Base-by-base conservation (phyloP, 2,113 vertebrate species). In the Hyaena hyaena region DNA sequence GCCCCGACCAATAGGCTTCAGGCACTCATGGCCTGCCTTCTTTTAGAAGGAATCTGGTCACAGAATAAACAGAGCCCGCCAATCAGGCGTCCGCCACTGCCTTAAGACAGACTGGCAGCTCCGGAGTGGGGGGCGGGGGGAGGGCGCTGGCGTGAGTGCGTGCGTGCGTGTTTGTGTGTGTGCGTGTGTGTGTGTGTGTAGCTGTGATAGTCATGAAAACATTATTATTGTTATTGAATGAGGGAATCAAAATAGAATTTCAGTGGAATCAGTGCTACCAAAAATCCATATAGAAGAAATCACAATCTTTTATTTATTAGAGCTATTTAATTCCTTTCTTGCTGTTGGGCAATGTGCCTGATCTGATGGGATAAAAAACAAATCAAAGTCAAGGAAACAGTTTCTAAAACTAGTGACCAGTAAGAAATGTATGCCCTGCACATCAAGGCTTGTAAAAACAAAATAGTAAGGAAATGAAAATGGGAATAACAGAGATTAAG, bases 1-100 rank as follows among this genome's bases (percentile, higher is more conserved):
- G 88, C 33, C n/a, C 88, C 43, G 35, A 96, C 98, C 98, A 98
- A 98, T 98, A 96, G 97, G 73, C 24, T 90, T 5, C 95, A 4
- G 85, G 93, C 98, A 88, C 58, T 26, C 85, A 71, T 19, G 50
- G 88, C 96, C 66, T 84, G 86, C 98, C 98, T 95, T 82, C 98
- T 95, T 96, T 96, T 87, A 97, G 84, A 63, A 76, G 89, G 96
- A 97, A 98, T 95, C 98, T 97, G 97, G 93, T 98, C 96, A 95
- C 90, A 92, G 50, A 97, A 93, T 82, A 95, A 97, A 97, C 96
- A 91, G n/a, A 97, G 80, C 88, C 95, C 50, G 94, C 96, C 58
- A 76, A 97, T 87, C 87, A 97, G 95, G 79, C 16, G 53, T 86
- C 96, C 55, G 77, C 92, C 65, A 39, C 65, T 17, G 71, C 80